Evolutionary conservation across 1,140 invertebrate species (phyloP), one percentile per base, ranked within the genome.

Genomic region (Ectropis grisescens): DNA sequence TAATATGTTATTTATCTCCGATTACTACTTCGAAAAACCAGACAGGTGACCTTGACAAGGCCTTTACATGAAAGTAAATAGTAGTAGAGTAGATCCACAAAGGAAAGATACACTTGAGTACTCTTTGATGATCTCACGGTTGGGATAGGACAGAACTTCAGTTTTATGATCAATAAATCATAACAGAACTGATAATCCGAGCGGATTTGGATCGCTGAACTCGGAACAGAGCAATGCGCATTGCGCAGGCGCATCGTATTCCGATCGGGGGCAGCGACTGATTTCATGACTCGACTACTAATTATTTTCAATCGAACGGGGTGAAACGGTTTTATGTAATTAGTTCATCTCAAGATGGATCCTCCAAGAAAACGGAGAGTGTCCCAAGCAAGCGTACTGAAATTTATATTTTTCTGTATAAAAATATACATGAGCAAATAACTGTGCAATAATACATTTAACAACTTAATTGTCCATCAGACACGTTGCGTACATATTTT

Each of bases 271-370:
- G 40, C 56, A 36, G 32, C 48, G 46, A 58, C 51, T 55, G 49
- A 46, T 44, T 44, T 45, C 52, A 53, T 45, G 61, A 59, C 46
- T 45, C 41, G 51, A 54, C 47, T 62, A 52, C 46, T 59, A 58
- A 66, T 61, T 53, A 56, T 39, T 42, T 19, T 29, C 16, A 36
- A 40, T 34, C 36, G 33, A 29, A 39, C 13, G 16, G 32, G 38
- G 32, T 52, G 38, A 45, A 48, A 49, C 46, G 39, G 38, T 52
- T 6, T 28, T 6, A 11, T 11, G 11, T 28, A 11, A 11, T 28
- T 28, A n/a, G n/a, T n/a, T n/a, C n/a, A n/a, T n/a, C n/a, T n/a
- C n/a, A n/a, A n/a, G n/a, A n/a, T n/a, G n/a, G n/a, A n/a, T n/a
- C n/a, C n/a, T n/a, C n/a, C n/a, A n/a, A n/a, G n/a, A n/a, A n/a